A percentile compares a stretch with the other conserved stretches of the same genome.
Conservation (phyloP, 1,140 invertebrate species). For the Drosophila arawakana region DNA sequence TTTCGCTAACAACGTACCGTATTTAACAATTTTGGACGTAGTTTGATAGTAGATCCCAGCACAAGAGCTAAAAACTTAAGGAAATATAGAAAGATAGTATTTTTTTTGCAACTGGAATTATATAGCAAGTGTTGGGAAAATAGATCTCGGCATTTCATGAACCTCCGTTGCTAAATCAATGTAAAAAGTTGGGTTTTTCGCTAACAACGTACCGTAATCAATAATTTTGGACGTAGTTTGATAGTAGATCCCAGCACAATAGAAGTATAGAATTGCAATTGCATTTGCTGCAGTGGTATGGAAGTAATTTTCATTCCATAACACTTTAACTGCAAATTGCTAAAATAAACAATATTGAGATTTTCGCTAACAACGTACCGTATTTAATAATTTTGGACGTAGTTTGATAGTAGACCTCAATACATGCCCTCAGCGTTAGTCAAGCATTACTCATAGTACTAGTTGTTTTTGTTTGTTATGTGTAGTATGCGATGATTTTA, state of each 20-base stretch:
- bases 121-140: neutral
- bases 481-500: slow-evolving; percentile 15
- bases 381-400: slow-evolving; percentile 47
- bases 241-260: slow-evolving; percentile 72
- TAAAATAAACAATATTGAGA: slow-evolving; percentile 51
- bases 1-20: slow-evolving; percentile 74
- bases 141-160: slow-evolving; percentile 8
- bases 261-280: slow-evolving; percentile 26
- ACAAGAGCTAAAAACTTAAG: slow-evolving; percentile 29
- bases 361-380: slow-evolving; percentile 71
- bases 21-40: slow-evolving; percentile 53
- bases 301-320: slow-evolving; percentile 26
- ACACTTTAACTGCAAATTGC: slow-evolving; percentile 41
- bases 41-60: slow-evolving; percentile 79
- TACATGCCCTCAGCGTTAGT: slow-evolving; percentile 35
- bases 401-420: slow-evolving; percentile 74
- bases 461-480: slow-evolving; percentile 9
- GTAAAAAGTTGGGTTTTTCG: slow-evolving; percentile 63
- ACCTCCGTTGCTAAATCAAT: slow-evolving; percentile 39
- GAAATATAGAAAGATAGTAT: neutral
- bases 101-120: neutral
- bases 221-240: slow-evolving; percentile 60
- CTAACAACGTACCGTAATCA: slow-evolving; percentile 59
- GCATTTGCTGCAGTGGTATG: slow-evolving; percentile 36
- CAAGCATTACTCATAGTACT: slow-evolving; percentile 6